Base-by-base conservation (phyloP, 2,888 invertebrate genomes). In the Orchesella flavescens region DNA sequence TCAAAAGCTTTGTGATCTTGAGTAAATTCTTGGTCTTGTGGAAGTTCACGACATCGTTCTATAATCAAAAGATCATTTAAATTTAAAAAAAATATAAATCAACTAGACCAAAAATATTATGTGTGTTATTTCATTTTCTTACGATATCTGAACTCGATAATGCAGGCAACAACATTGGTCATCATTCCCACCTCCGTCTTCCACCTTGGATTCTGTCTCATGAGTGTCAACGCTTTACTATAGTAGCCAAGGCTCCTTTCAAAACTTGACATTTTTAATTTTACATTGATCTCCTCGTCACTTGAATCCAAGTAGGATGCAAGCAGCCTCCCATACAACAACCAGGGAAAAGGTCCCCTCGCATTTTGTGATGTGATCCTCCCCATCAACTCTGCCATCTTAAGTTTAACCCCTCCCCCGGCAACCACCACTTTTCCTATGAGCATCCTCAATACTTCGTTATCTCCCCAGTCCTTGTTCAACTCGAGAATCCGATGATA, bases 401-500 rank as follows among this genome's bases (percentile, higher is more conserved):
- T 34, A 2, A 7, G 2, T 7, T 34, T 34, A 2, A 34, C 2
- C 34, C 34, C 34, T 34, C 34, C 34, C 34, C 34, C 34, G 3
- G 2, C 12, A 17, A 12, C 15, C 15, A 1, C 7, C 9, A 65
- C 19, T 10, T 63, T 24, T 12, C 7, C 17, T 15, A n/a, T 12
- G 21, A 12, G 17, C 5, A 21, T 13, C 12, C 19, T 17, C 12
- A 17, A 19, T 10, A 34, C 13, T 5, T 15, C 13, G 7, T 34
- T 34, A 34, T 34, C 34, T 34, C 34, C 34, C 34, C 34, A 76
- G 15, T 19, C 17, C 43, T 68, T 76, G 15, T 93, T 94, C n/a
- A 98, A 90, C 89, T 98, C 97, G 46, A 97, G 91, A 66, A 98
- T 91, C 23, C 96, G 93, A 90, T 97, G 95, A 89, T 95, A 95